phyloP scores from a whole-genome alignment of 1,140 invertebrate species.

The Eupristina koningsbergeri region DNA sequence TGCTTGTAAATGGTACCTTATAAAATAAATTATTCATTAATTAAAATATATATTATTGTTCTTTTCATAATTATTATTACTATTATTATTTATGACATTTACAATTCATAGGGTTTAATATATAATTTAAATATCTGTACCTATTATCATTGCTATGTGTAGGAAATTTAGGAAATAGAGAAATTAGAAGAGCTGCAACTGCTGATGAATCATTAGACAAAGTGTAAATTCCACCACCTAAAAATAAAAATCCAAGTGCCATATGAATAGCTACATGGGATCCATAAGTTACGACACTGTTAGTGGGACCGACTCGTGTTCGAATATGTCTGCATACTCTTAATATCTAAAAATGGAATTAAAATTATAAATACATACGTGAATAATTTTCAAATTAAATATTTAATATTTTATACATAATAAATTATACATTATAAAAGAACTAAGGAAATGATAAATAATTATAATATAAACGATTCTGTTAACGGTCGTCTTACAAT shows the following conservation, averaged over 20 bases:
- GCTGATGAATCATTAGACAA: conserved; percentile 87
- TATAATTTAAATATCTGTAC: conserved; percentile 71
- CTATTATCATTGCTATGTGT: conserved; percentile 96
- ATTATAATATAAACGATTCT: too few species aligned
- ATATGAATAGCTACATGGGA: conserved; percentile 95
- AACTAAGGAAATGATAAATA: too few species aligned
- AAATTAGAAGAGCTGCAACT: conserved; percentile 90
- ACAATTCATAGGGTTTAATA: too few species aligned
- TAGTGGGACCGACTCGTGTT: conserved; percentile 79
- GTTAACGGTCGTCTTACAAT: too few species aligned
- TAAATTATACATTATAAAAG: too few species aligned
- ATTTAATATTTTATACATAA: too few species aligned
- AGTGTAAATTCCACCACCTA: conserved; percentile 93
- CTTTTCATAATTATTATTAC: too few species aligned
- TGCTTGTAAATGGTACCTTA: conserved; percentile 94
- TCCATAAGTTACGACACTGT: conserved; percentile 86
- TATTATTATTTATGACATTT: too few species aligned
- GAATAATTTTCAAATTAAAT: not conserved
- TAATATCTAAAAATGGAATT: conserved; percentile 70
- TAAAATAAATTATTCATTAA: conserved; percentile 50
- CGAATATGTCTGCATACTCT: conserved; percentile 89
- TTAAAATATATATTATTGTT: not conserved
- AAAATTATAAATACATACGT: too few species aligned
- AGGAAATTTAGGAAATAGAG: conserved; percentile 97
- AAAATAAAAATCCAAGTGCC: conserved; percentile 92